These are phyloP conservation scores for Tetheella fluctuosa DNA, from an alignment of 2,888 invertebrate species.

Conservation along the genomic window DNA sequence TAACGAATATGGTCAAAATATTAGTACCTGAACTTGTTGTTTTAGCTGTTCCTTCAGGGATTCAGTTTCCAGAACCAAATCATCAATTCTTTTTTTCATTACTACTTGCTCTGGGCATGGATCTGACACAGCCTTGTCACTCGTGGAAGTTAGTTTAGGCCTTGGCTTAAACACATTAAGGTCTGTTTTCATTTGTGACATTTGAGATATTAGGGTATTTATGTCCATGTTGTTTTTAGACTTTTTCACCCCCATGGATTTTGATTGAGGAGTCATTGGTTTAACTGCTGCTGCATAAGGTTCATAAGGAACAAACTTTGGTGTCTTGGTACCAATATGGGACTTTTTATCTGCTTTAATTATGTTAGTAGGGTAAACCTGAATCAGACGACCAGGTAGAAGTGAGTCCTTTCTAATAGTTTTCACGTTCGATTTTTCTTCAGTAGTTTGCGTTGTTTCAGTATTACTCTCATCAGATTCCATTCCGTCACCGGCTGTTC, in stretches of 20 bases:
- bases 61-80: conserved; percentile 87
- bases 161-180: conserved; percentile 84
- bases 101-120: conserved; percentile 71
- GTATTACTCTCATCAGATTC: conserved; percentile 80
- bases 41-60: conserved; percentile 91
- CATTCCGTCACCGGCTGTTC: conserved; percentile 92
- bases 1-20: no score
- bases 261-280: conserved; percentile 86
- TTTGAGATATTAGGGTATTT: conserved; percentile 87
- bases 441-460: conserved; percentile 46
- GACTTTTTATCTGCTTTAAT: conserved; percentile 83
- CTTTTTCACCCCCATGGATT: conserved; percentile 66
- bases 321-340: conserved; percentile 85
- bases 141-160: conserved; percentile 61
- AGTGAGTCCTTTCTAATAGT: conserved; percentile 50
- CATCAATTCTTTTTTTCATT: conserved; percentile 85
- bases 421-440: conserved; percentile 28
- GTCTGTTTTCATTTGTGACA: conserved; percentile 88
- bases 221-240: conserved; percentile 86
- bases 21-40: conserved; percentile 89
- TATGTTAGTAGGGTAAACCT: conserved; percentile 85
- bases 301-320: conserved; percentile 94
- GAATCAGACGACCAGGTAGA: conserved; percentile 62
- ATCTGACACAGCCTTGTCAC: conserved; percentile 57
- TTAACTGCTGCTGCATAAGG: conserved; percentile 94